Base-by-base conservation (phyloP, 2,113 vertebrate species). In the Oplegnathus fasciatus region DNA sequence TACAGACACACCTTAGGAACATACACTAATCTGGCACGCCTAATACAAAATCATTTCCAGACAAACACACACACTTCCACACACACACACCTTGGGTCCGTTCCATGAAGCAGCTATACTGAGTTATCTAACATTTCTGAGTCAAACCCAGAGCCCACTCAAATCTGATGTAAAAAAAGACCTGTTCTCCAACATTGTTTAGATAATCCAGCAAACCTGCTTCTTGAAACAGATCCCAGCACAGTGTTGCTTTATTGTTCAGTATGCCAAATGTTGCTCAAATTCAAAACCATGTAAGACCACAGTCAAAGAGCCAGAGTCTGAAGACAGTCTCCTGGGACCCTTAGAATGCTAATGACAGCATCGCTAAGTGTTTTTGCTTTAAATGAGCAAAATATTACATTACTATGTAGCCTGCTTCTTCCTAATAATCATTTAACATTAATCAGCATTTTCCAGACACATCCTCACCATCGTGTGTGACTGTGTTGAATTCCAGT, bases 11-110 rank as follows among this genome's bases (percentile, higher is more conserved):
- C 92, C 90, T 88, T 86, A 61, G 46, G 11, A 88, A 80, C 57
- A 85, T 65, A 83, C 32, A 58, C n/a, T 92, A 80, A 86, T 89
- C 86, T 24, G 90, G 17, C 90, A 91, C 80, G 3, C 93, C 89
- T 90, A 6, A 11, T 44, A 24, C 40, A 32, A 85, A 79, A 88
- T 79, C 6, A 88, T 64, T 72, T 83, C 77, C 73, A 88, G 68
- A 82, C 87, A 80, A 52, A 72, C 60, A 84, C 73, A 74, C 66
- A 75, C n/a, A 69, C 67, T 78, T 83, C 50, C 34, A 37, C 34
- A 37, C 34, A n/a, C 81, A 64, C 88, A 83, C 57, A 77, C 52
- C 40, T 69, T 77, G 65, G 78, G 9, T 40, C 50, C 30, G 28
- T 32, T 67, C 70, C 54, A 75, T 55, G 54, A 54, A 9, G 40